A percentile compares a stretch with the other conserved stretches of the same genome.
phyloP scores from a whole-genome alignment of 2,888 invertebrate species.

The Lasioglossum vierecki region DNA sequence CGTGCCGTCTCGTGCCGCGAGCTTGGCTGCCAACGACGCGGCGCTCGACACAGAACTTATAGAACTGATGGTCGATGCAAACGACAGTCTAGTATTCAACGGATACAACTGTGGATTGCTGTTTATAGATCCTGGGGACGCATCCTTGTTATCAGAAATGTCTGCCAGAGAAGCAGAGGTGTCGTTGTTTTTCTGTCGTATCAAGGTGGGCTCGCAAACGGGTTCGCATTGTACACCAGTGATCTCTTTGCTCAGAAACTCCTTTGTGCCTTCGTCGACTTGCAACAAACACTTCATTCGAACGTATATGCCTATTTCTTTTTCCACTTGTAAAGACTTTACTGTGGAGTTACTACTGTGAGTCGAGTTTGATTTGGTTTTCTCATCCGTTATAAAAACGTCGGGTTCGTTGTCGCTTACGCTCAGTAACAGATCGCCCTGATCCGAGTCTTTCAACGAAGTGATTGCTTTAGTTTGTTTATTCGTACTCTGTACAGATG shows the following conservation, averaged over 20 bases:
- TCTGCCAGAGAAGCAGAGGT: constrained; percentile 77
- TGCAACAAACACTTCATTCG: constrained; percentile 77
- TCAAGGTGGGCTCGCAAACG: constrained; percentile 49
- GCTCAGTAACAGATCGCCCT: constrained; percentile 71
- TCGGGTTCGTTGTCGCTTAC: constrained; percentile 79
- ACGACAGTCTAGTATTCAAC: constrained; percentile 73
- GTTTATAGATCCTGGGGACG: constrained; percentile 79
- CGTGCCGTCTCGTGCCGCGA: constrained; percentile 56
- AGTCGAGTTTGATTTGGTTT: constrained; percentile 63
- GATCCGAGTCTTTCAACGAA: constrained; percentile 54
- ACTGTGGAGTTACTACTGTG: constrained; percentile 54
- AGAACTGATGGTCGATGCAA: constrained; percentile 77
- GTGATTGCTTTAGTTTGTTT: constrained; percentile 48
- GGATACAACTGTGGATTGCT: constrained; percentile 75
- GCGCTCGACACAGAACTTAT: constrained; percentile 79
- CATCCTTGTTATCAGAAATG: constrained; percentile 79
- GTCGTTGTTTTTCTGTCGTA: constrained; percentile 70
- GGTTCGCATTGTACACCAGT: constrained; percentile 75
- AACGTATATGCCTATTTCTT: constrained; percentile 75
- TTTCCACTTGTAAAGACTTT: constrained; percentile 73
- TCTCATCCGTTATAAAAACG: constrained; percentile 69
- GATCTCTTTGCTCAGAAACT: constrained; percentile 75
- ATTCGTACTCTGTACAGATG: constrained; percentile 7
- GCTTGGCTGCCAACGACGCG: constrained; percentile 72
- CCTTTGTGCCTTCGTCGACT: constrained; percentile 78